Percentiles rank a stretch among this genome's conserved stretches.
These are phyloP conservation scores for Peromyscus californicus DNA, from an alignment of 2,113 vertebrate species.

Conservation along the genomic window DNA sequence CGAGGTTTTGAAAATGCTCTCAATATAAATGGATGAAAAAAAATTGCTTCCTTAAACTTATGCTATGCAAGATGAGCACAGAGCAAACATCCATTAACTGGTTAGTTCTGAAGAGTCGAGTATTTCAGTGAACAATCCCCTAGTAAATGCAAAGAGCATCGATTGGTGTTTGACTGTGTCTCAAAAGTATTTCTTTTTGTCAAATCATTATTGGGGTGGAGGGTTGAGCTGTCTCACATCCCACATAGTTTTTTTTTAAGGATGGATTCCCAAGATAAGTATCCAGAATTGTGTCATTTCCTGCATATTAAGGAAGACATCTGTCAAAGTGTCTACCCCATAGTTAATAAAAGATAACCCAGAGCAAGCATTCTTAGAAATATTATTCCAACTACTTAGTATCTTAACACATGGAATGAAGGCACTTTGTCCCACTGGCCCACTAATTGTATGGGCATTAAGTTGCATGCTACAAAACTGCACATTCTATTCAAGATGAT, in stretches of 20 bases:
- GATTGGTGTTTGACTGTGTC: not conserved
- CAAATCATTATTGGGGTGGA: not conserved
- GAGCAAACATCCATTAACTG: not conserved
- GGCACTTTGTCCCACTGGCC: conserved; percentile 29
- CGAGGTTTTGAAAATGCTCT: not conserved
- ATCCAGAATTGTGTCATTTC: not conserved
- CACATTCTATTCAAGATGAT: not conserved
- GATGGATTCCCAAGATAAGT: not conserved
- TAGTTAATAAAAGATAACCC: not conserved
- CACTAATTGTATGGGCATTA: not conserved
- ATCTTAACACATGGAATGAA: not conserved
- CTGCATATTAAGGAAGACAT: not conserved
- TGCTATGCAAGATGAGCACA: not conserved
- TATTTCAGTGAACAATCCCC: not conserved
- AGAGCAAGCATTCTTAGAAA: conserved; percentile 2
- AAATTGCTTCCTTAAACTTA: not conserved
- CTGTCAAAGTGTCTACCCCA: not conserved
- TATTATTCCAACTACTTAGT: conserved; percentile 22
- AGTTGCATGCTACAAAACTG: not conserved
- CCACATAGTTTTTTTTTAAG: not conserved
- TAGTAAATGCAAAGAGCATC: not conserved
- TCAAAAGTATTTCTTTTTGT: not conserved
- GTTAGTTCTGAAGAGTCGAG: not conserved
- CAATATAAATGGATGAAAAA: not conserved
- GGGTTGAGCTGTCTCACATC: not conserved